A percentile compares a stretch with the other conserved stretches of the same genome.
Evolutionary conservation across 2,888 invertebrate species (phyloP).

Genomic region (Apamea epomidion): DNA sequence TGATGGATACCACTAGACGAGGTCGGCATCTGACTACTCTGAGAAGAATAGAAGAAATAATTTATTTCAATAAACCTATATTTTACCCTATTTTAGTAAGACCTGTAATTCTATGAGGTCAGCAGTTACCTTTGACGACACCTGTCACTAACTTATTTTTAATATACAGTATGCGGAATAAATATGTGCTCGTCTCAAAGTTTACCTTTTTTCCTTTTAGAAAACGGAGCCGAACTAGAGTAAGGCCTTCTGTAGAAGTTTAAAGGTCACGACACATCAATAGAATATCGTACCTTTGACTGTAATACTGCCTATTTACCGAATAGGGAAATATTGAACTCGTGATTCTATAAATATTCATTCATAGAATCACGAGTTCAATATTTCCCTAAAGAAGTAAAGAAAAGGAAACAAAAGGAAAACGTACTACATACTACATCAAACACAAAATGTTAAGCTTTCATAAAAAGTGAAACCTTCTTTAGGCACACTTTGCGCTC

Average conservation of each 20-base stretch:
- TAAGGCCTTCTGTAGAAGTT: conserved; percentile 11
- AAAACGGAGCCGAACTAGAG: background rate
- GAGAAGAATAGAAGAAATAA: background rate
- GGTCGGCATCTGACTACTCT: too few species aligned
- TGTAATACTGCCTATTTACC: conserved; percentile 21
- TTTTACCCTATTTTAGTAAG: conserved; percentile 4
- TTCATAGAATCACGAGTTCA: too few species aligned
- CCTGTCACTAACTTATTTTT: conserved; percentile 18
- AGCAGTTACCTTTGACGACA: conserved; percentile 2
- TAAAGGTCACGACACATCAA: conserved; percentile 39
- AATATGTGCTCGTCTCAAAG: conserved; percentile 15
- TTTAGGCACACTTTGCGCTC: background rate
- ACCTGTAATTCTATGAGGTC: conserved; percentile 19
- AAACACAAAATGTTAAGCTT: conserved; percentile 12
- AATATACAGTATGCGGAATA: conserved; percentile 34
- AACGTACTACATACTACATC: background rate
- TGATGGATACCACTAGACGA: too few species aligned
- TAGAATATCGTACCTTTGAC: conserved; percentile 35
- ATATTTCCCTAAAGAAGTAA: background rate
- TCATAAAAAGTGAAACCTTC: background rate
- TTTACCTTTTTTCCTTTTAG: conserved; percentile 33
- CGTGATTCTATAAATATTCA: conserved; percentile 3
- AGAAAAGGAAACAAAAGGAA: background rate
- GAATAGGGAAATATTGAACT: conserved; percentile 17
- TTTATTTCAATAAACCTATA: background rate